Evolutionary conservation across 1,140 invertebrate species (phyloP).

Genomic region (Stegodyphus mimosarum): DNA sequence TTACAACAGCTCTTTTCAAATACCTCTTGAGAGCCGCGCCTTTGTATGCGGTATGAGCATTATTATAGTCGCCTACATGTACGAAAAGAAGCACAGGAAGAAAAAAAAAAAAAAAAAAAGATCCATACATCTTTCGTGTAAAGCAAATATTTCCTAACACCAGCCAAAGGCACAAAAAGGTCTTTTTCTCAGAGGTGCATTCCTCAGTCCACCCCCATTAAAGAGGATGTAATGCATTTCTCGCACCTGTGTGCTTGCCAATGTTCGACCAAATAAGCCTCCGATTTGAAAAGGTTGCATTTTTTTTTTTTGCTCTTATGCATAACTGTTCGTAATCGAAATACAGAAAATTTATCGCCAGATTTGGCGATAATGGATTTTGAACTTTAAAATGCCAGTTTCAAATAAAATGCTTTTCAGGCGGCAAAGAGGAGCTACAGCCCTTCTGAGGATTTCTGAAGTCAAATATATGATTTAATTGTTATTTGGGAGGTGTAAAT

Average conservation of each 20-base stretch:
- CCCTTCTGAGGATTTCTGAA: neutral
- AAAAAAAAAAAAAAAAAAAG: no score
- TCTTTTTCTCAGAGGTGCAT: slow-evolving; percentile 36
- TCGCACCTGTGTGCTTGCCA: slow-evolving; percentile 36
- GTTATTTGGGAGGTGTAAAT: neutral
- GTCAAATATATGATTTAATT: neutral
- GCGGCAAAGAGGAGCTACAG: neutral
- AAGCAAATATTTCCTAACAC: slow-evolving; percentile 52
- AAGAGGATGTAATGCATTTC: slow-evolving; percentile 52
- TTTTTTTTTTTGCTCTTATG: neutral
- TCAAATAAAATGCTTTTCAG: no score
- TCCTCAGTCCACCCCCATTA: slow-evolving; percentile 50
- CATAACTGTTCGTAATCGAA: neutral
- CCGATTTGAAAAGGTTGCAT: slow-evolving; percentile 33
- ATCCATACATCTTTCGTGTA: neutral
- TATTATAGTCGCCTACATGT: no score
- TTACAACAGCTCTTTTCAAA: no score
- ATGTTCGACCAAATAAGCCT: slow-evolving; percentile 9
- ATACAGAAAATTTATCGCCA: neutral
- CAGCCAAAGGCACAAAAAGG: neutral
- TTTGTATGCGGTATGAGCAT: no score
- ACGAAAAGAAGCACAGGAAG: no score
- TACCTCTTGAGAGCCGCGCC: no score
- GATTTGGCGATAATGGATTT: neutral
- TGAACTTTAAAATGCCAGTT: neutral